Percentiles rank a stretch among this genome's conserved stretches.
Conservation (phyloP, 2,888 invertebrate genomes). For the Agrilus mali region DNA sequence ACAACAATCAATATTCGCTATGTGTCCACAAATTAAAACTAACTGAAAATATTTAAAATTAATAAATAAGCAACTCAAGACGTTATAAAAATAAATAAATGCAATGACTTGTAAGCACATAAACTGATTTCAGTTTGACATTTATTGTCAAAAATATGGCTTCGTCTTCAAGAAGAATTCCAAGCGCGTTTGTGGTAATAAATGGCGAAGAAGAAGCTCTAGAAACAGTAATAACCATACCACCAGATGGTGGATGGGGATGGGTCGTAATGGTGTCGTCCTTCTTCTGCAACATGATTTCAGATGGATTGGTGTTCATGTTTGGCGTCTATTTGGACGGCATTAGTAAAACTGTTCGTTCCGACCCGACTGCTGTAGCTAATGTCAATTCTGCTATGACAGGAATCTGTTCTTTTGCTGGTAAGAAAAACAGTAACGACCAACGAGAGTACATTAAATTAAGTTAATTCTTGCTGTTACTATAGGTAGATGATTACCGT, state of each 20-base stretch:
- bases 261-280: constrained; percentile 44
- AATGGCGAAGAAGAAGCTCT: not conserved
- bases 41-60: too few relatives aligned
- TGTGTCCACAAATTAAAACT: too few relatives aligned
- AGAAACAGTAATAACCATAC: constrained; percentile 22
- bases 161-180: too few relatives aligned
- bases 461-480: too few relatives aligned
- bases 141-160: too few relatives aligned
- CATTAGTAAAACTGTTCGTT: constrained; percentile 18
- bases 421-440: constrained; percentile 13
- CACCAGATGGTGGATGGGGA: constrained; percentile 51
- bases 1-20: too few relatives aligned
- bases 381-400: constrained; percentile 22
- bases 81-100: too few relatives aligned
- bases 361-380: constrained; percentile 19
- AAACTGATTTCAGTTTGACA: constrained; percentile 28
- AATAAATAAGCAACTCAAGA: too few relatives aligned
- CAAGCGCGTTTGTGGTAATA: too few relatives aligned
- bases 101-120: too few relatives aligned
- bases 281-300: constrained; percentile 42
- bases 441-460: too few relatives aligned
- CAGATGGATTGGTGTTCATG: constrained; percentile 46
- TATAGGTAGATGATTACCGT: too few relatives aligned
- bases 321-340: constrained; percentile 42
- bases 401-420: constrained; percentile 24